Conservation (phyloP, 2,888 invertebrate genomes). For the Zygogramma bicolorata region DNA sequence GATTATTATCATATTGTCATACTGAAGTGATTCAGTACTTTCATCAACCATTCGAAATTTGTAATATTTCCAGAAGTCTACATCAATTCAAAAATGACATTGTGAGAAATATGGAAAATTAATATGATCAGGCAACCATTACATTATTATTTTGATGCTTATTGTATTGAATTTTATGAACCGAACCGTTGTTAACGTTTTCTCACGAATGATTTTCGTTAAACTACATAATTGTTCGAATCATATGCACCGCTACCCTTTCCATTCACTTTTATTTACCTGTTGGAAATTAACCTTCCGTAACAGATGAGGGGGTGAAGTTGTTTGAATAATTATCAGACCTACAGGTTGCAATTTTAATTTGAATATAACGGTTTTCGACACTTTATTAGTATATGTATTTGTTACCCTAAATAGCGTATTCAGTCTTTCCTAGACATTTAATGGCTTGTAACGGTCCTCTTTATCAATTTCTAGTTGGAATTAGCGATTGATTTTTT, state of each 20-base stretch:
- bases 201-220: constrained; percentile 35
- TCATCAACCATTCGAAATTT: too few relatives aligned
- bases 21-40: too few relatives aligned
- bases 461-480: too few relatives aligned
- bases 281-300: constrained; percentile 57
- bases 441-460: too few relatives aligned
- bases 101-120: too few relatives aligned
- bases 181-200: constrained; percentile 41
- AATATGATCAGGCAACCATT: neutral
- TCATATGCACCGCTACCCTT: constrained; percentile 54
- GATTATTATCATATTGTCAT: too few relatives aligned
- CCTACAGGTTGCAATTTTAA: constrained; percentile 28
- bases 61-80: too few relatives aligned
- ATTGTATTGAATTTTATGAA: neutral
- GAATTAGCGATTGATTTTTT: too few relatives aligned
- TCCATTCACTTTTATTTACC: constrained; percentile 47
- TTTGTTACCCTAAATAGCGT: neutral
- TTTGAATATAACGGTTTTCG: constrained; percentile 26
- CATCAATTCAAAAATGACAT: too few relatives aligned
- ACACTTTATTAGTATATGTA: constrained; percentile 2
- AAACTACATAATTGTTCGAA: constrained; percentile 49
- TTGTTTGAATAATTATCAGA: constrained; percentile 39
- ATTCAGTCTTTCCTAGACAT: neutral
- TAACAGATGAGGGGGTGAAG: constrained; percentile 53
- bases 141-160: neutral